Percentiles rank a stretch among this genome's conserved stretches.
phyloP scores from a whole-genome alignment of 1,140 invertebrate species.

The Drosophila sechellia region DNA sequence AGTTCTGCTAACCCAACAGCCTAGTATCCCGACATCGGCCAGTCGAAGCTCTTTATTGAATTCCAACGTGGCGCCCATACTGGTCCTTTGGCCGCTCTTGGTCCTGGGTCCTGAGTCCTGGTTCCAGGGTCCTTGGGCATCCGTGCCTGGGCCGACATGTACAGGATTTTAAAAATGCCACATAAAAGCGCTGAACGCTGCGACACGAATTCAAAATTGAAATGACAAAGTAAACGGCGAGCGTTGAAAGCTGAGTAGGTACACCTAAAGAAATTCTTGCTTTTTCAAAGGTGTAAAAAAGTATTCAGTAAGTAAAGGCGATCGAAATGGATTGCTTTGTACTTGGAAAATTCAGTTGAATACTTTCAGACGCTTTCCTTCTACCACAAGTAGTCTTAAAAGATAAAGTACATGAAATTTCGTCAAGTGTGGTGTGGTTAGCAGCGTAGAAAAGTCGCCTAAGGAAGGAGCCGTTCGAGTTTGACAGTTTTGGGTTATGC shows the following conservation, averaged over 20 bases:
- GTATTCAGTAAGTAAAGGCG: no score
- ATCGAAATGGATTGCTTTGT: no score
- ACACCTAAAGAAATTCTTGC: conserved; percentile 1
- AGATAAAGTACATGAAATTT: not conserved
- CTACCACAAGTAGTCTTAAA: no score
- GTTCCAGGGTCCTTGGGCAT: conserved; percentile 13
- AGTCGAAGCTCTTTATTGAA: conserved; percentile 68
- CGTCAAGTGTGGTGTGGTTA: not conserved
- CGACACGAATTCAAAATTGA: conserved; percentile 78
- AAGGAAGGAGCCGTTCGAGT: conserved; percentile 58
- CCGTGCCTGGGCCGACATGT: conserved; percentile 62
- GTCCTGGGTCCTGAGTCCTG: conserved; percentile 37
- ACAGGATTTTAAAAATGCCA: conserved; percentile 79
- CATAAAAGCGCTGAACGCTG: conserved; percentile 63
- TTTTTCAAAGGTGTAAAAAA: no score
- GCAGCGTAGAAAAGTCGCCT: conserved; percentile 5
- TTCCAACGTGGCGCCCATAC: conserved; percentile 47
- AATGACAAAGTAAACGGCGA: conserved; percentile 68
- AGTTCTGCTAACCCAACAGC: not conserved
- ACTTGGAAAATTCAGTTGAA: not conserved
- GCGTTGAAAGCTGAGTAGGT: conserved; percentile 11
- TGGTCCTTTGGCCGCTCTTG: conserved; percentile 11
- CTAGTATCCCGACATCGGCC: conserved; percentile 5
- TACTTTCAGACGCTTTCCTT: not conserved
- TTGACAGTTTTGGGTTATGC: conserved; percentile 79